phyloP scores from a whole-genome alignment of 2,113 vertebrate species.

The Alosa alosa region DNA sequence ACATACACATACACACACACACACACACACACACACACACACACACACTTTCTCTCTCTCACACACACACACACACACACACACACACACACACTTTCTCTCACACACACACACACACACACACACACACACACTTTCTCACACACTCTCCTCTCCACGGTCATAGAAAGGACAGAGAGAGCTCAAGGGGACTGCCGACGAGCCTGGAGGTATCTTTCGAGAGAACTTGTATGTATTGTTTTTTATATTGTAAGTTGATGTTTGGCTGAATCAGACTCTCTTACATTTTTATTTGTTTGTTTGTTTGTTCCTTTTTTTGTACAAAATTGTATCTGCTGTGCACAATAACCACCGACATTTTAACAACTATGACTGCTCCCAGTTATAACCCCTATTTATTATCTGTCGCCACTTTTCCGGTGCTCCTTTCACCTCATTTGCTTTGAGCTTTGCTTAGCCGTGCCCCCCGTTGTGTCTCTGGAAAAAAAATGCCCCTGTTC shows the following conservation, averaged over 20 bases:
- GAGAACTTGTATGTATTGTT: slow-evolving; percentile 97
- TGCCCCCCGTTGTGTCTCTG: slow-evolving; percentile 64
- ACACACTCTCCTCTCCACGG: background rate
- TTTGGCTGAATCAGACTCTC: slow-evolving; percentile 90
- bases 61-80: background rate
- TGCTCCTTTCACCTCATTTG: slow-evolving; percentile 69
- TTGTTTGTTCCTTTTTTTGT: slow-evolving; percentile 83
- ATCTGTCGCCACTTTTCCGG: slow-evolving; percentile 77
- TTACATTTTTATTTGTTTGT: slow-evolving; percentile 85
- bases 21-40: background rate
- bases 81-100: background rate
- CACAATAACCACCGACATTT: slow-evolving; percentile 93
- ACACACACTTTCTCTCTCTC: background rate
- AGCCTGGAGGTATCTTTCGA: slow-evolving; percentile 81
- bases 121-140: background rate
- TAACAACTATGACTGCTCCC: slow-evolving; percentile 68
- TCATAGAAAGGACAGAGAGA: background rate
- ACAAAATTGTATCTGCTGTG: slow-evolving; percentile 80
- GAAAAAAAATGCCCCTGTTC: slow-evolving; percentile 67
- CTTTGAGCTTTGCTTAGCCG: slow-evolving; percentile 63
- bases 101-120: background rate
- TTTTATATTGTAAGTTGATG: slow-evolving; percentile 98
- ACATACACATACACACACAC: background rate
- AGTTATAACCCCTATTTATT: slow-evolving; percentile 95
- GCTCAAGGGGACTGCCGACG: slow-evolving; percentile 44